Evolutionary conservation across 2,888 invertebrate genomes (phyloP), one percentile per base, ranked within the genome.

Genomic region (Aleiodes leptofemur): DNA sequence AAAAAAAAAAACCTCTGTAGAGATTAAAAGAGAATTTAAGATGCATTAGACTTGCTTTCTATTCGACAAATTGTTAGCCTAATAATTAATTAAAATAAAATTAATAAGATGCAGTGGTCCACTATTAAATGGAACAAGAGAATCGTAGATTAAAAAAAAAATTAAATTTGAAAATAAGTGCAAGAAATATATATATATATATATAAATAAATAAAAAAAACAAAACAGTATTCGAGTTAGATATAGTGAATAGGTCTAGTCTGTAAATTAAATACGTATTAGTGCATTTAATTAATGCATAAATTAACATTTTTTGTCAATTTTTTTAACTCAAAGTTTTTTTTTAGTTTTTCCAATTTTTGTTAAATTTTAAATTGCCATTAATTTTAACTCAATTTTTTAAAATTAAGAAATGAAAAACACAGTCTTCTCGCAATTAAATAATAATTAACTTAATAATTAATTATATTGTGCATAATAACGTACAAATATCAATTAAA

Each of bases 171-270:
- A 61, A 61, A 61, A 61, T n/a, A 23, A 23, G 23, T 23, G 23
- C 23, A 23, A 23, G 23, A 23, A 23, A 23, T 23, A 23, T 23
- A 23, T 23, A 23, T 23, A 23, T 23, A 23, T 23, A 23, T 23
- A 23, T 23, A 11, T 16, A 8, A 55, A 16, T 43, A 6, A 53
- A 50, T 34, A 31, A 16, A 16, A 66, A 51, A 64, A 76, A 72
- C 68, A 43, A 43, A 76, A 79, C 81, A 84, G 82, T 84, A 84
- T 82, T 84, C 48, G 79, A 78, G 78, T 73, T 80, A 82, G 78
- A 76, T 4, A 43, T 81, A 82, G 82, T 80, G 3, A 74, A 74
- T 84, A 85, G 81, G 61, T 82, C 82, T 84, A 84, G 82, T 86
- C 82, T 79, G 61, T 76, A 16, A 61, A 16, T 43, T 23, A 64